Base-by-base conservation (phyloP, 2,797 vertebrate species). In the Spea hammondii region DNA sequence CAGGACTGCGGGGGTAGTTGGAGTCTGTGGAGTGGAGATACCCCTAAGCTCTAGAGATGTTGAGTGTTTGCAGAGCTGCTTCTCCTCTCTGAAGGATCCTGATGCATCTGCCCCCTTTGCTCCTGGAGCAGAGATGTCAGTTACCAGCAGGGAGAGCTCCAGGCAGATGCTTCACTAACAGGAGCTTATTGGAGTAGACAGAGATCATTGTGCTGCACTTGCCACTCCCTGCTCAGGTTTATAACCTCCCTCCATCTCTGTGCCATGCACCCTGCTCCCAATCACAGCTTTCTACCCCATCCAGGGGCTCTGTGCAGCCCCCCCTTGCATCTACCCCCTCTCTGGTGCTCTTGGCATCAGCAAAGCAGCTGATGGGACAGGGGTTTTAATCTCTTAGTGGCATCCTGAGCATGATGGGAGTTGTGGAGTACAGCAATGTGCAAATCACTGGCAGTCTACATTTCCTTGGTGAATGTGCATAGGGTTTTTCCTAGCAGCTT, bases 101-200 rank as follows among this genome's bases (percentile, higher is more conserved):
- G 14, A 2, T 14, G 14, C 59, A 2, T 59, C 64, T 68, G 77
- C 64, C 12, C 60, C 70, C 78, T 62, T 48, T 68, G 57, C 74
- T 82, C 74, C 70, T 55, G 74, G 68, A 66, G 50, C 50, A 55
- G 77, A 32, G 60, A 50, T 70, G 67, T 62, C 67, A 65, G 76
- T 54, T 17, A 54, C 54, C 79, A 67, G 74, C 79, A 72, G 17
- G 72, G 45, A 54, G 66, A 77, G 69, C 55, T 57, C 44, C 55
- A 65, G 32, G 47, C 79, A 73, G 70, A 75, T 62, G 79, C 79
- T 77, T 60, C 74, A 81, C 79, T 80, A 81, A 81, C 79, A 55
- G 69, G 70, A 70, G 59, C 79, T 82, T 64, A 82, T 82, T 82
- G 79, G 79, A 82, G 64, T 62, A 82, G 79, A 82, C 79, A 80